These are phyloP conservation scores for Muschampia plurimacula DNA, from an alignment of 2,888 invertebrate species.

Conservation along the genomic window DNA sequence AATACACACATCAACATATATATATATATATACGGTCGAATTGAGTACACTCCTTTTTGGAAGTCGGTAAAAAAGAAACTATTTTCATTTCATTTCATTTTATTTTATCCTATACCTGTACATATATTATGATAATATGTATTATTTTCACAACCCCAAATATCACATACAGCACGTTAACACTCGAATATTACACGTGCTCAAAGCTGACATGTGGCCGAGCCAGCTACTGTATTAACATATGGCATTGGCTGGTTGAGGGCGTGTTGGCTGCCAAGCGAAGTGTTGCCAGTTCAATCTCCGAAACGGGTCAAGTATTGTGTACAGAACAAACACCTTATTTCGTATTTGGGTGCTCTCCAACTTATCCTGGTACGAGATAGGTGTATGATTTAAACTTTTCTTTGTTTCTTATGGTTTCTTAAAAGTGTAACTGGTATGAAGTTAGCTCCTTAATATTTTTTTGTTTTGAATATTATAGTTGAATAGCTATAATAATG, in stretches of 20 bases:
- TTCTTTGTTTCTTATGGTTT: conserved; percentile 5
- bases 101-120: too few species aligned
- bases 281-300: conserved; percentile 41
- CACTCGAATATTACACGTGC: conserved; percentile 29
- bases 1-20: too few species aligned
- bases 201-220: conserved; percentile 9
- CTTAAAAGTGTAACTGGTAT: not conserved
- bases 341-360: conserved; percentile 36
- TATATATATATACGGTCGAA: too few species aligned
- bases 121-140: not conserved
- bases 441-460: too few species aligned
- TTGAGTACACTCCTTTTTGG: too few species aligned
- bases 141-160: not conserved
- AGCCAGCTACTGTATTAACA: conserved; percentile 30
- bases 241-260: conserved; percentile 36
- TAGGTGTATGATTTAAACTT: conserved; percentile 29
- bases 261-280: conserved; percentile 44
- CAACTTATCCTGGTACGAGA: conserved; percentile 26
- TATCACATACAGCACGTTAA: not conserved
- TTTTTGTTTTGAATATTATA: too few species aligned
- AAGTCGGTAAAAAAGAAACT: too few species aligned
- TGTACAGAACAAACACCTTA: conserved; percentile 40
- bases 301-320: conserved; percentile 41
- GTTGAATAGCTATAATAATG: too few species aligned
- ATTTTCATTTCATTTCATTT: too few species aligned